These are phyloP conservation scores for Gnathonemus longibarbis DNA, from an alignment of 2,113 vertebrate genomes.

Conservation along the genomic window DNA sequence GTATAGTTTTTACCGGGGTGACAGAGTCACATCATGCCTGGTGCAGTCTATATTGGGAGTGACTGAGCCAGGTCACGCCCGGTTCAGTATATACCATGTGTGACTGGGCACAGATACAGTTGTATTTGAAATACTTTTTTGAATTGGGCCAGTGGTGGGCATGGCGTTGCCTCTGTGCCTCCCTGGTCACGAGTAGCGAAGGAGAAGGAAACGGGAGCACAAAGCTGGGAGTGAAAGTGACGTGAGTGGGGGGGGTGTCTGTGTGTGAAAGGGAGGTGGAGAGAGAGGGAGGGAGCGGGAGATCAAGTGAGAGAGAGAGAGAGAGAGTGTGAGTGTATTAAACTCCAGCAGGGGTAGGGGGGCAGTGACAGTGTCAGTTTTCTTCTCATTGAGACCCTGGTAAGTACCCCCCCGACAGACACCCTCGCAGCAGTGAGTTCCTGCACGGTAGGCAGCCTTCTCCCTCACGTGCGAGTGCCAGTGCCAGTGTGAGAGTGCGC, in stretches of 20 bases:
- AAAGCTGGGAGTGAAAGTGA: constrained; percentile 15
- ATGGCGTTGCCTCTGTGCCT: neutral
- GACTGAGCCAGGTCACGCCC: neutral
- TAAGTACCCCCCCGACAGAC: constrained; percentile 33
- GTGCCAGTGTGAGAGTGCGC: constrained; percentile 9
- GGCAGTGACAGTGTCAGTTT: constrained; percentile 36
- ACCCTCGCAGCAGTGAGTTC: constrained; percentile 36
- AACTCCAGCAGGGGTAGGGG: constrained; percentile 27
- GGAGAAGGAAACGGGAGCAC: neutral
- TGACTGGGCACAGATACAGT: neutral
- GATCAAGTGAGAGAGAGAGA: constrained; percentile 13
- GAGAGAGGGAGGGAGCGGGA: constrained; percentile 18
- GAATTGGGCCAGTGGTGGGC: neutral
- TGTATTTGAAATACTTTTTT: neutral
- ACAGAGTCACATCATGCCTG: neutral
- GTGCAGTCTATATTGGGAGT: neutral
- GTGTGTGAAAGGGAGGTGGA: neutral
- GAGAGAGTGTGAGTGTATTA: constrained; percentile 17
- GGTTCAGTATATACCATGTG: neutral
- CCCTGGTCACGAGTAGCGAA: neutral
- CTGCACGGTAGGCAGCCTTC: constrained; percentile 40
- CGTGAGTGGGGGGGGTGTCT: neutral
- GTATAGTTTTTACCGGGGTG: neutral
- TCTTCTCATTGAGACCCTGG: constrained; percentile 30
- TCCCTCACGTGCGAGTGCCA: constrained; percentile 21